Percentiles rank a stretch among this genome's conserved stretches.
Evolutionary conservation across 1,140 invertebrate genomes (phyloP).

Genomic region (Chrysomallon squamiferum): DNA sequence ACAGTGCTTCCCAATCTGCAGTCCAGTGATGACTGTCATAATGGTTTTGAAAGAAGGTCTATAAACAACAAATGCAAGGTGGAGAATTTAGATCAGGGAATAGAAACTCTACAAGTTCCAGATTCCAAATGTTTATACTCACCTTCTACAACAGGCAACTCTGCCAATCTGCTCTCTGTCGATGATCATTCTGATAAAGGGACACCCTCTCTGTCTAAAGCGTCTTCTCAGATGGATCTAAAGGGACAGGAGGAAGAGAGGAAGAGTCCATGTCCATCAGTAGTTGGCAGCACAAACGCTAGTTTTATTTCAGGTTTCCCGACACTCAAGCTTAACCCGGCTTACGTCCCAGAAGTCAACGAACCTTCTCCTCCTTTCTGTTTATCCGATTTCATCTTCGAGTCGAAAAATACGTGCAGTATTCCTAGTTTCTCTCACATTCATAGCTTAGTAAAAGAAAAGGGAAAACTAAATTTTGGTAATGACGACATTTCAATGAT

Average conservation of each 20-base stretch:
- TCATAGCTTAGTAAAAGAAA: not conserved
- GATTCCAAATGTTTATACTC: not conserved
- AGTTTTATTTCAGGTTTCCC: not conserved
- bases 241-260: not conserved
- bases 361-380: slow-evolving; percentile 6
- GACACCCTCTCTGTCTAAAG: not conserved
- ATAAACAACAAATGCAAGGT: slow-evolving; percentile 5
- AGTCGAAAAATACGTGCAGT: not conserved
- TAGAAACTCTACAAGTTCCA: not conserved
- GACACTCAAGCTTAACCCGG: slow-evolving; percentile 11
- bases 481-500: not conserved
- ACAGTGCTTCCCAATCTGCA: slow-evolving; percentile 6
- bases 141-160: not conserved
- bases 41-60: not conserved
- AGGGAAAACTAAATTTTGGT: not conserved
- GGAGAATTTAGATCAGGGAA: slow-evolving; percentile 18
- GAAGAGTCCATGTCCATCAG: too few relatives aligned
- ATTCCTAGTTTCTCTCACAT: not conserved
- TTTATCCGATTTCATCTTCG: slow-evolving; percentile 6
- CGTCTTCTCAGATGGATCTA: not conserved
- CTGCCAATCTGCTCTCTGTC: not conserved
- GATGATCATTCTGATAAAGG: not conserved
- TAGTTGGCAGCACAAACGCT: not conserved
- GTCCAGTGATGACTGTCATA: not conserved
- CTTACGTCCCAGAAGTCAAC: slow-evolving; percentile 14